phyloP scores from a whole-genome alignment of 2,888 invertebrate genomes.

The Mesochorus sp. region DNA sequence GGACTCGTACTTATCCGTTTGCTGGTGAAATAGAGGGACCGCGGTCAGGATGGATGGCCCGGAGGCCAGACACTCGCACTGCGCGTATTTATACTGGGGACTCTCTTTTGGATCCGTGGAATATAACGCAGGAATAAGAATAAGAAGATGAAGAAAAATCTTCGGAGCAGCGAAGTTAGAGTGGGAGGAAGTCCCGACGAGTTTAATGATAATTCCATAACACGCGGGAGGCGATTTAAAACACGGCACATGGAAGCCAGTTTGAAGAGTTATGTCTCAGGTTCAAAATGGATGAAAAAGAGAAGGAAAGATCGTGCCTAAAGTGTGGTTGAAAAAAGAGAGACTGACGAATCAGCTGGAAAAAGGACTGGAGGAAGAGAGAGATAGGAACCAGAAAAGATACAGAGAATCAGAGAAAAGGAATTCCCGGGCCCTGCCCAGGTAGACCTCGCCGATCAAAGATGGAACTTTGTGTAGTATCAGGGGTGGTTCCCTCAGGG shows the following conservation, averaged over 20 bases:
- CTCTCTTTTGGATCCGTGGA: slow-evolving; percentile 33
- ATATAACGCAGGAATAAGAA: neutral
- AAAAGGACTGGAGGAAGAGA: slow-evolving; percentile 3
- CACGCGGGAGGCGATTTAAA: slow-evolving; percentile 72
- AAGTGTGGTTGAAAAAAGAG: neutral
- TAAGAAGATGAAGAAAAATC: slow-evolving; percentile 14
- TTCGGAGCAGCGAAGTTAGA: slow-evolving; percentile 4
- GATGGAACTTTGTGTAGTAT: slow-evolving; percentile 10
- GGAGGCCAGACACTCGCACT: slow-evolving; percentile 38
- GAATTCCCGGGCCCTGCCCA: slow-evolving; percentile 39
- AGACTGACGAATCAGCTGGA: slow-evolving; percentile 4
- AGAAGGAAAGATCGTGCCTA: neutral
- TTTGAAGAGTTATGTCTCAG: slow-evolving; percentile 46
- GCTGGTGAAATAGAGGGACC: slow-evolving; percentile 69
- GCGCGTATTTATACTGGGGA: slow-evolving; percentile 33
- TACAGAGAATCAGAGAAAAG: slow-evolving; percentile 24
- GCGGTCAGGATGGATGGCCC: slow-evolving; percentile 64
- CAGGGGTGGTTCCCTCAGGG: slow-evolving; percentile 39
- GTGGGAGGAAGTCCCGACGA: slow-evolving; percentile 9
- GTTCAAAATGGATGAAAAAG: neutral
- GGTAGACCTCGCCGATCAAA: slow-evolving; percentile 48
- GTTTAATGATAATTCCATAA: slow-evolving; percentile 61
- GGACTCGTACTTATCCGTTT: slow-evolving; percentile 76
- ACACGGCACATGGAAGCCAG: slow-evolving; percentile 67
- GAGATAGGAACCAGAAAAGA: neutral